These are phyloP conservation scores for Calliphora vicina DNA, from an alignment of 1,140 invertebrate species.

Conservation along the genomic window DNA sequence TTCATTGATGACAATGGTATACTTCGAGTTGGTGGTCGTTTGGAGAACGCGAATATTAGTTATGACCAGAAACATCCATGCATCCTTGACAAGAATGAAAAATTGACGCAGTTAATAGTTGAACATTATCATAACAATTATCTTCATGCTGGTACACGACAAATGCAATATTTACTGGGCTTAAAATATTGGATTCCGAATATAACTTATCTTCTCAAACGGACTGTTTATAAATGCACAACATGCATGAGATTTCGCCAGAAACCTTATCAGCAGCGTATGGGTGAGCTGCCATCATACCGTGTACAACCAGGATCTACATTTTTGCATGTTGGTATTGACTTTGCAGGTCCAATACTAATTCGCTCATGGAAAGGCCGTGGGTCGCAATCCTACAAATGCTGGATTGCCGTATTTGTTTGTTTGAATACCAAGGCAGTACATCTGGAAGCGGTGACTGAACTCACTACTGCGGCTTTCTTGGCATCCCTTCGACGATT, in stretches of 20 bases:
- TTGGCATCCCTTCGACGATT: too few relatives aligned
- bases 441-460: too few relatives aligned
- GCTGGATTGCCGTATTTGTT: too few relatives aligned
- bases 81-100: conserved; percentile 22
- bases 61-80: conserved; percentile 27
- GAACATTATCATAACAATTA: background rate
- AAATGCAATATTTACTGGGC: conserved; percentile 32
- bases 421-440: too few relatives aligned
- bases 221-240: conserved; percentile 26
- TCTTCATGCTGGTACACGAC: conserved; percentile 35
- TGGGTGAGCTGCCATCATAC: too few relatives aligned
- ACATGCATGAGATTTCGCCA: conserved; percentile 18
- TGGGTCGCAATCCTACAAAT: too few relatives aligned
- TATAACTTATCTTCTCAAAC: background rate
- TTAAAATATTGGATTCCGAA: conserved; percentile 30
- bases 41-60: conserved; percentile 24
- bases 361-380: too few relatives aligned
- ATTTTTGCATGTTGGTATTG: too few relatives aligned
- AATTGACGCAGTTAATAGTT: conserved; percentile 21
- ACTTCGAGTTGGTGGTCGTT: conserved; percentile 26
- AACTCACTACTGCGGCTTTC: too few relatives aligned
- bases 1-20: conserved; percentile 25
- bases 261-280: too few relatives aligned
- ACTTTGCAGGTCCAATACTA: too few relatives aligned
- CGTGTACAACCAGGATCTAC: too few relatives aligned